phyloP scores from a whole-genome alignment of 2,888 invertebrate species.

The Embidobia sp. region DNA sequence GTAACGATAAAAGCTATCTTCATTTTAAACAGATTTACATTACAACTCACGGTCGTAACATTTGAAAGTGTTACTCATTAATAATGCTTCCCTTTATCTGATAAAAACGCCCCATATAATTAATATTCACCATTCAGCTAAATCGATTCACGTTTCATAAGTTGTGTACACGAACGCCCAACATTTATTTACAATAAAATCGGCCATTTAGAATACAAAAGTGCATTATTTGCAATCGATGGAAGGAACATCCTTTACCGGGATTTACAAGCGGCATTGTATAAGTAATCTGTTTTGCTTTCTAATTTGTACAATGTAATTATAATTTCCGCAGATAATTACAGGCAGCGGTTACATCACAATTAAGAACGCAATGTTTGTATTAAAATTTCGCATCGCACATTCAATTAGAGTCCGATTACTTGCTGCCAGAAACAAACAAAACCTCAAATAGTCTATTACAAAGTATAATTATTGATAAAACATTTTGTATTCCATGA shows the following conservation, averaged over 20 bases:
- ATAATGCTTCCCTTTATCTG: slow-evolving; percentile 30
- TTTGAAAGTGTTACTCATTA: slow-evolving; percentile 13
- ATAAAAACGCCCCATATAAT: slow-evolving; percentile 30
- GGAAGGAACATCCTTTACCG: slow-evolving; percentile 7
- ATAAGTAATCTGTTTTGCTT: slow-evolving; percentile 30
- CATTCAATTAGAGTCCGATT: too few species aligned
- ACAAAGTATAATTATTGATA: too few species aligned
- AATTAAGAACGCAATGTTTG: not conserved
- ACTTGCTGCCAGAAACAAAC: not conserved
- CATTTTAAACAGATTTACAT: not conserved
- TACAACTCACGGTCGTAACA: too few species aligned
- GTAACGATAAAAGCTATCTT: not conserved
- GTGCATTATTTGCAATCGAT: not conserved
- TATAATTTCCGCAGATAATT: slow-evolving; percentile 23
- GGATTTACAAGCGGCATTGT: slow-evolving; percentile 7
- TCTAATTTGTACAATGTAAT: slow-evolving; percentile 35
- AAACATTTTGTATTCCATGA: too few species aligned
- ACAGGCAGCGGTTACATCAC: slow-evolving; percentile 8
- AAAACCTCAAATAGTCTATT: too few species aligned
- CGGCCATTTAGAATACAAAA: slow-evolving; percentile 13
- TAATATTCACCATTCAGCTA: slow-evolving; percentile 8
- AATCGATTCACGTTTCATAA: slow-evolving; percentile 4
- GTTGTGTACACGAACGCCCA: not conserved
- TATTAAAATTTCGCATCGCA: too few species aligned
- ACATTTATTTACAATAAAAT: too few species aligned